These are phyloP conservation scores for Ondatra zibethicus DNA, from an alignment of 2,113 vertebrate genomes.

Conservation along the genomic window DNA sequence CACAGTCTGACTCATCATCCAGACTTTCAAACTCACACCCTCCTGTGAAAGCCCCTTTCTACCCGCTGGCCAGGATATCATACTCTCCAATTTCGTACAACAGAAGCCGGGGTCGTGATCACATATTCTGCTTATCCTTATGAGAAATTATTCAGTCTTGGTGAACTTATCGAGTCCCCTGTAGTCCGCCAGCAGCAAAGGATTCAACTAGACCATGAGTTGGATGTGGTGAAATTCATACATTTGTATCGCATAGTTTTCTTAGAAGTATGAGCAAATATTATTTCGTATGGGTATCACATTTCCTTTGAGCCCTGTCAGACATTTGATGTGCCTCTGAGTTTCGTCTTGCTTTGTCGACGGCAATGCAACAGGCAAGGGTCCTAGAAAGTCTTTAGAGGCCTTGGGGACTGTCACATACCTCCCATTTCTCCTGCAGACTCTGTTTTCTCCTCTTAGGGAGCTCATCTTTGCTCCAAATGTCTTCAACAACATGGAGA, in stretches of 20 bases:
- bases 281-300: slow-evolving; percentile 80
- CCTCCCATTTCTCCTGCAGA: slow-evolving; percentile 52
- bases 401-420: slow-evolving; percentile 18
- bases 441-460: slow-evolving; percentile 39
- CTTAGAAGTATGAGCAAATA: slow-evolving; percentile 52
- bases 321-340: slow-evolving; percentile 63
- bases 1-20: neutral
- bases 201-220: slow-evolving; percentile 45
- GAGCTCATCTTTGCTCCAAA: slow-evolving; percentile 80
- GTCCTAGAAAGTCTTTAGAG: slow-evolving; percentile 57
- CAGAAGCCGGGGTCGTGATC: slow-evolving; percentile 30
- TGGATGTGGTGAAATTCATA: slow-evolving; percentile 64
- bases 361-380: slow-evolving; percentile 56
- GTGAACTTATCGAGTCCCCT: slow-evolving; percentile 46
- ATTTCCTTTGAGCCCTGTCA: slow-evolving; percentile 69
- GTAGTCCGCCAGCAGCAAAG: slow-evolving; percentile 49
- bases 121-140: slow-evolving; percentile 26
- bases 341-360: slow-evolving; percentile 51
- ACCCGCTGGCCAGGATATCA: neutral
- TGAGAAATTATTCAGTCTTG: slow-evolving; percentile 61
- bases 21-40: neutral
- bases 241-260: slow-evolving; percentile 66
- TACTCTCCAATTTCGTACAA: neutral
- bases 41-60: slow-evolving; percentile 1
- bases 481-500: slow-evolving; percentile 69